These are phyloP conservation scores for Nerophis lumbriciformis DNA, from an alignment of 2,113 vertebrate species.

Conservation along the genomic window DNA sequence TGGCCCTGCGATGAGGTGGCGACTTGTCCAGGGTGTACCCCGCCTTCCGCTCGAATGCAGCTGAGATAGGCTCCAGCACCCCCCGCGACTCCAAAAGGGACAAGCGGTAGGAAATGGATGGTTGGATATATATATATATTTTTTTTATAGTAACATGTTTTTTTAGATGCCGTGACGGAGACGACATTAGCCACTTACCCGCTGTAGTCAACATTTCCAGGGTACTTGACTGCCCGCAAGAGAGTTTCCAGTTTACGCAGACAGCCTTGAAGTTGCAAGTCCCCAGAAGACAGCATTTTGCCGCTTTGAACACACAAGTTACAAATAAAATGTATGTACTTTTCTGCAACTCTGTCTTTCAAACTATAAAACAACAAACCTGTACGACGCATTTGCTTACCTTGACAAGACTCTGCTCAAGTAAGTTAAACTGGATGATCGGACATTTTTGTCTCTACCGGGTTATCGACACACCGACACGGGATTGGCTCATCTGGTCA, in stretches of 20 bases:
- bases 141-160: neutral
- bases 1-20: no score
- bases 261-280: conserved; percentile 75
- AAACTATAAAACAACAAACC: neutral
- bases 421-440: neutral
- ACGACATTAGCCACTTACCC: conserved; percentile 63
- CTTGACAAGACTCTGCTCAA: neutral
- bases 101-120: no score
- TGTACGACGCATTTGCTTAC: neutral
- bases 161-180: neutral
- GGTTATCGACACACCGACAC: neutral
- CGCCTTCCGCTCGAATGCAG: no score
- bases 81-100: no score
- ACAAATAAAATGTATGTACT: neutral
- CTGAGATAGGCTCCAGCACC: no score
- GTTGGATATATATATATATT: no score
- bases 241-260: conserved; percentile 83
- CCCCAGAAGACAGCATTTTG: conserved; percentile 79
- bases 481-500: conserved; percentile 17
- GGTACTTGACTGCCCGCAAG: conserved; percentile 83
- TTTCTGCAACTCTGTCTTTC: neutral
- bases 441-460: conserved; percentile 35
- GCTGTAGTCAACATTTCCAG: conserved; percentile 79
- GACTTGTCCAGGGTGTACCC: no score
- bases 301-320: neutral